Conservation (phyloP, 1,140 invertebrate species). For the Amphibalanus amphitrite region DNA sequence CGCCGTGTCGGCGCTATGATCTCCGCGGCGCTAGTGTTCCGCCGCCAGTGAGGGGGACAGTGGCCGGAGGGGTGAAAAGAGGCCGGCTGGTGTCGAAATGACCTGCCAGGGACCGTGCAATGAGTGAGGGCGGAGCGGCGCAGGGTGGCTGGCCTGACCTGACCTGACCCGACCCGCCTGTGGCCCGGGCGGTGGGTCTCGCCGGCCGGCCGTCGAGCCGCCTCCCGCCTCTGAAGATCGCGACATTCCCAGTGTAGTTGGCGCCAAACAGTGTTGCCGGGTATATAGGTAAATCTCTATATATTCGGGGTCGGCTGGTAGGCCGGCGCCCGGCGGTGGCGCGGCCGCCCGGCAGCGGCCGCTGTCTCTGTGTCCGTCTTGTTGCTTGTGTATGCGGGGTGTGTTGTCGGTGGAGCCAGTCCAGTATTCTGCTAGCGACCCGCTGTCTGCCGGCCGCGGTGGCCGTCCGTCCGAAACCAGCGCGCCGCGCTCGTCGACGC, state of each 20-base stretch:
- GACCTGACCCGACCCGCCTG: not conserved
- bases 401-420: not conserved
- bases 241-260: not conserved
- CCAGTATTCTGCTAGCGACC: not conserved
- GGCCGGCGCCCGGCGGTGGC: not conserved
- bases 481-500: not conserved
- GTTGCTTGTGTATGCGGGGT: not conserved
- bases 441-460: no score
- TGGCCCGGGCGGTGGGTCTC: not conserved
- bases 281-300: not conserved
- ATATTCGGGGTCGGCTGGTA: not conserved
- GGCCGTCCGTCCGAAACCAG: not conserved
- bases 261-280: not conserved
- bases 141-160: no score
- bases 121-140: not conserved
- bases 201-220: no score
- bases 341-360: not conserved
- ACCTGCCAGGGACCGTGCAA: not conserved
- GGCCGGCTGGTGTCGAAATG: no score
- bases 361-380: not conserved
- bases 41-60: no score
- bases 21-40: not conserved
- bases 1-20: slow-evolving; percentile 1
- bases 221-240: no score
- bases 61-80: no score